Evolutionary conservation across 2,888 invertebrate species (phyloP).

Genomic region (Drosophila borborema): DNA sequence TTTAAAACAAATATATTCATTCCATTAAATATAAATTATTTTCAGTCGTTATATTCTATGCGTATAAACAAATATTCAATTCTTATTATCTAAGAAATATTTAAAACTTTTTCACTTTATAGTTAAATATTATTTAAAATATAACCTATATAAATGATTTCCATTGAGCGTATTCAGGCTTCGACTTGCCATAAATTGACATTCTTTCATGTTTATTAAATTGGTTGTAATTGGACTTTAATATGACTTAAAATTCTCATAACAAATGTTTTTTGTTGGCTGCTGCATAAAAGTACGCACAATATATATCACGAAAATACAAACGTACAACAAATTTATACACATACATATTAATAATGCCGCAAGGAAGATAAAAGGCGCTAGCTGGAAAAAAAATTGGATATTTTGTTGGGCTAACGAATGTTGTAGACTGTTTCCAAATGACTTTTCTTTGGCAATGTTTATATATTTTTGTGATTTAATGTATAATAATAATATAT

Average conservation of each 20-base stretch:
- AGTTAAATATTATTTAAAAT: not conserved
- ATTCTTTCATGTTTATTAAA: constrained; percentile 47
- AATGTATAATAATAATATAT: too few relatives aligned
- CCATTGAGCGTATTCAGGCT: not conserved
- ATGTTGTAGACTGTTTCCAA: not conserved
- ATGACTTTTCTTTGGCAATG: too few relatives aligned
- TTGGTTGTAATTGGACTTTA: constrained; percentile 79
- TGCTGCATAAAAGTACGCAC: not conserved
- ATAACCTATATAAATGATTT: not conserved
- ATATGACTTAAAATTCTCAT: constrained; percentile 81
- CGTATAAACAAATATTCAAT: too few relatives aligned
- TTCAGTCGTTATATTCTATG: not conserved
- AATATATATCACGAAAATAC: constrained; percentile 46
- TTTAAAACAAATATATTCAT: too few relatives aligned
- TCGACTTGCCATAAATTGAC: not conserved
- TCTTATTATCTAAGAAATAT: too few relatives aligned
- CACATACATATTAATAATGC: constrained; percentile 40
- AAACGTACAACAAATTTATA: constrained; percentile 45
- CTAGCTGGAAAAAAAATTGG: constrained; percentile 7
- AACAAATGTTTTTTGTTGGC: constrained; percentile 55
- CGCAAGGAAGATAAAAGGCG: constrained; percentile 20
- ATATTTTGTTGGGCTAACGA: not conserved
- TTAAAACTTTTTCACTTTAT: not conserved
- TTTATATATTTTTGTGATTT: too few relatives aligned
- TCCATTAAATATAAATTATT: not conserved